Evolutionary conservation across 2,113 vertebrate species (phyloP).

Genomic region (Lasiurus borealis): DNA sequence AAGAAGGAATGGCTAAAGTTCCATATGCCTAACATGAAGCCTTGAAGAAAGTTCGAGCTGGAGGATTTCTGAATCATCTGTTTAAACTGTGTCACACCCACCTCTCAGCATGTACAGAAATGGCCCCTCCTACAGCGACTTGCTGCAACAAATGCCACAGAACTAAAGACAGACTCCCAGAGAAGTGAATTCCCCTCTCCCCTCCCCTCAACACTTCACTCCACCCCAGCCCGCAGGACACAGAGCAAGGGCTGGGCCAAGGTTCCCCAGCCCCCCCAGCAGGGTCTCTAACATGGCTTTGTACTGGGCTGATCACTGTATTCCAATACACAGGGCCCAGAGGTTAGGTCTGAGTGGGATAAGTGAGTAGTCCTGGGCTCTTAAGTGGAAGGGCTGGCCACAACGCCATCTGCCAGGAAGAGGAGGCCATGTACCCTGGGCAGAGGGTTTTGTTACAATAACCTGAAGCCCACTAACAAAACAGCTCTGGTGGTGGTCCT

Average conservation of each 20-base stretch:
- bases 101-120: background rate
- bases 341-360: background rate
- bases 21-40: background rate
- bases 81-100: background rate
- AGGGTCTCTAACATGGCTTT: background rate
- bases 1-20: background rate
- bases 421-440: background rate
- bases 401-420: background rate
- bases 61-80: slow-evolving; percentile 30
- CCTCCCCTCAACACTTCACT: background rate
- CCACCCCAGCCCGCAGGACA: background rate
- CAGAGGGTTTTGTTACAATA: background rate
- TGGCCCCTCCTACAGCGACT: background rate
- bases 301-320: background rate
- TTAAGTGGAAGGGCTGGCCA: background rate
- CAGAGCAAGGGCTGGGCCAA: background rate
- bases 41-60: background rate
- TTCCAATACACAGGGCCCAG: background rate
- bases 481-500: background rate
- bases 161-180: background rate
- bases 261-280: background rate
- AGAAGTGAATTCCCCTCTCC: background rate
- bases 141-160: background rate
- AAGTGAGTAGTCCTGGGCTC: background rate
- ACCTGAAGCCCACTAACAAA: slow-evolving; percentile 12